phyloP scores from a whole-genome alignment of 2,113 vertebrate genomes.

The Dipodomys merriami region DNA sequence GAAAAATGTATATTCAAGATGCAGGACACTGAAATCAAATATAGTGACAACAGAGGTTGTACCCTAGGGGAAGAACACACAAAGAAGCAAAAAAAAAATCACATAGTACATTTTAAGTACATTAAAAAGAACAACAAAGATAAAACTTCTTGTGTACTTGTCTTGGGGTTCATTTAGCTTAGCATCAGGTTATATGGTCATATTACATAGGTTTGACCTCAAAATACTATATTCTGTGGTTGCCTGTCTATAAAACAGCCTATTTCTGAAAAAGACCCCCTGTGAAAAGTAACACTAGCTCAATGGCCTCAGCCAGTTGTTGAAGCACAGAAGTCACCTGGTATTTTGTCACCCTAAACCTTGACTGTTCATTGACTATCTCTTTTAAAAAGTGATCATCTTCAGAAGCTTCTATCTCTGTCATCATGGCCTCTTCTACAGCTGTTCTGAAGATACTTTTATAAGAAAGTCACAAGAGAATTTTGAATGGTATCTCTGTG shows the following conservation, averaged over 20 bases:
- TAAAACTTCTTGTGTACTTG: no score
- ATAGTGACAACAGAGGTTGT: no score
- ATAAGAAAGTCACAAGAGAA: not conserved
- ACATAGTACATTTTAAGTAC: no score
- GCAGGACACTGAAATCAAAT: no score
- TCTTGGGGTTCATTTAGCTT: no score
- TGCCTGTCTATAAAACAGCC: not conserved
- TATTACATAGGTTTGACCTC: not conserved
- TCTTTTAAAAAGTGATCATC: not conserved
- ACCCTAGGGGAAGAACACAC: no score
- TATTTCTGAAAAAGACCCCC: not conserved
- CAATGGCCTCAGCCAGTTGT: not conserved
- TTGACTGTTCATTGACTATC: not conserved
- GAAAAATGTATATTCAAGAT: no score
- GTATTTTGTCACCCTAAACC: not conserved
- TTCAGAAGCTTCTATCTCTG: not conserved
- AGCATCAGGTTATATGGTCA: no score
- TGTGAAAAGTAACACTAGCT: not conserved
- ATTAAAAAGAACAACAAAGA: no score
- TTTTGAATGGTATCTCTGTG: not conserved
- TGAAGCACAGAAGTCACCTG: not conserved
- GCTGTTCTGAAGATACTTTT: not conserved
- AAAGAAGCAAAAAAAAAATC: no score
- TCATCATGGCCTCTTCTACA: not conserved
- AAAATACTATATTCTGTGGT: not conserved